phyloP scores from a whole-genome alignment of 92 coral and sea anemone genomes.

The Micromussa lordhowensis region DNA sequence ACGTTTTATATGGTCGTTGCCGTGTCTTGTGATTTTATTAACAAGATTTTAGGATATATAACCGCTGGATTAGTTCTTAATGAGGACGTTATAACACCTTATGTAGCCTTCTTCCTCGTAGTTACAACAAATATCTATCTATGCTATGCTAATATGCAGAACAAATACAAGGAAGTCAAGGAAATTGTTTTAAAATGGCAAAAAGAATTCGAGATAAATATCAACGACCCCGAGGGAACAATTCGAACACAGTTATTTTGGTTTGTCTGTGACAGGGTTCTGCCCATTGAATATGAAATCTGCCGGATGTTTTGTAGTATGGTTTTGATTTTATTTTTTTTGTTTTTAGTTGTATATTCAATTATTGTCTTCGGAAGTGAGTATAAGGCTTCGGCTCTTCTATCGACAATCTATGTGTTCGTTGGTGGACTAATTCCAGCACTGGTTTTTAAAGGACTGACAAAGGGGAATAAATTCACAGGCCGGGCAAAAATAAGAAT shows the following conservation, averaged over 20 bases:
- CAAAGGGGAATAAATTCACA: not conserved
- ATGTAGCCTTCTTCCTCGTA: not conserved
- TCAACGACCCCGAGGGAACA: not conserved
- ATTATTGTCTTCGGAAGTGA: not conserved
- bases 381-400: not conserved
- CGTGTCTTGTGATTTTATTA: not conserved
- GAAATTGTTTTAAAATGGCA: not conserved
- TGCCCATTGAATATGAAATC: not conserved
- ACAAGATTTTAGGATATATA: not conserved
- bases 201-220: not conserved
- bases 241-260: not conserved
- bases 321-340: not conserved
- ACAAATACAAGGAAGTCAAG: conserved; percentile 9
- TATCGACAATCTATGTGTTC: not conserved
- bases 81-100: not conserved
- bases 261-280: not conserved
- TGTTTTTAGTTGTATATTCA: not conserved
- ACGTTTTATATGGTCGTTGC: not conserved
- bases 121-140: not conserved
- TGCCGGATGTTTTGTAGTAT: conserved; percentile 1
- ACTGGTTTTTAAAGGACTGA: not conserved
- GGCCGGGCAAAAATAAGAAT: not conserved
- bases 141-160: conserved; percentile 3
- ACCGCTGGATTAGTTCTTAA: not conserved
- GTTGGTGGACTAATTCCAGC: not conserved